Conservation (phyloP, 2,888 invertebrate species). For the Notodonta ziczac region DNA sequence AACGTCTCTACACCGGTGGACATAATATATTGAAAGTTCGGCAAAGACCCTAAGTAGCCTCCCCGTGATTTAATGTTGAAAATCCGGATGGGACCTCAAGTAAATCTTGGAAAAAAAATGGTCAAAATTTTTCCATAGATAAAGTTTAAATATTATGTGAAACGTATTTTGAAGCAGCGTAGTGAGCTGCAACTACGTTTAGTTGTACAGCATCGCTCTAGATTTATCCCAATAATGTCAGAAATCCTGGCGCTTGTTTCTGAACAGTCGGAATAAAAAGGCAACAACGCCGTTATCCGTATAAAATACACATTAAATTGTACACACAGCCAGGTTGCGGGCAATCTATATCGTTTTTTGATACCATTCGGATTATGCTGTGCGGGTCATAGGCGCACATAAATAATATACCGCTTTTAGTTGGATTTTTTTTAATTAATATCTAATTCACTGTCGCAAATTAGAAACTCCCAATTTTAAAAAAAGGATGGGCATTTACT, state of each 20-base stretch:
- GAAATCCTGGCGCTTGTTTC: constrained; percentile 23
- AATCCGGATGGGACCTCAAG: background rate
- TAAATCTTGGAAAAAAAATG: background rate
- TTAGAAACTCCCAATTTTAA: too few relatives aligned
- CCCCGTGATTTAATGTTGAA: background rate
- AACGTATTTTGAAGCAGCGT: too few relatives aligned
- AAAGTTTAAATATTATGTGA: too few relatives aligned
- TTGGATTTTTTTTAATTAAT: background rate
- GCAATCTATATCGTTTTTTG: constrained; percentile 32
- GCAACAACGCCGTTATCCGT: constrained; percentile 27
- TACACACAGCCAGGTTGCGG: constrained; percentile 29
- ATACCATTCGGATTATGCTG: constrained; percentile 22
- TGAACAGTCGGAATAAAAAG: constrained; percentile 27
- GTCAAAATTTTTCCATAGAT: too few relatives aligned
- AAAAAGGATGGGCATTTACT: too few relatives aligned
- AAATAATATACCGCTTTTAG: background rate
- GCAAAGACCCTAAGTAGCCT: background rate
- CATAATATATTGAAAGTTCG: background rate
- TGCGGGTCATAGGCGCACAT: background rate
- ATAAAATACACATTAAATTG: constrained; percentile 44
- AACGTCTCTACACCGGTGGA: background rate
- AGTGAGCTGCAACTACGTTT: too few relatives aligned
- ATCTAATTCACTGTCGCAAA: background rate
- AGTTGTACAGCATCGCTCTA: background rate
- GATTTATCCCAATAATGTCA: background rate